phyloP scores from a whole-genome alignment of 2,888 invertebrate genomes.

The Leptarthrus brevirostris region DNA sequence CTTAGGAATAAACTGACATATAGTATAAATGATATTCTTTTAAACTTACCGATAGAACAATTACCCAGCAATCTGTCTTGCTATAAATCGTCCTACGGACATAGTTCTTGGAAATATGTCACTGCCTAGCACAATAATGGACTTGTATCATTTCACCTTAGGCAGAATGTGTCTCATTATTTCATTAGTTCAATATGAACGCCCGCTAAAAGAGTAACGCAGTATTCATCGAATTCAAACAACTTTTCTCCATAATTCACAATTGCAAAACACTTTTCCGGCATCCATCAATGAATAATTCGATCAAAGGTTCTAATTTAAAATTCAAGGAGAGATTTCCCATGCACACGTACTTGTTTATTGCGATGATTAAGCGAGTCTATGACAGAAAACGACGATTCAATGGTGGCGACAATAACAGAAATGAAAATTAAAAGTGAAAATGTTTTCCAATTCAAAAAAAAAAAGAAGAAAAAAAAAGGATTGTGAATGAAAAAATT shows the following conservation, averaged over 20 bases:
- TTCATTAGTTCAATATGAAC: slow-evolving; percentile 17
- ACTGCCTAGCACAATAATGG: too few relatives aligned
- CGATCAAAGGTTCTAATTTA: slow-evolving; percentile 47
- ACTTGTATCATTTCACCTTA: too few relatives aligned
- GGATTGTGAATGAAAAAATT: not conserved
- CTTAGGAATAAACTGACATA: too few relatives aligned
- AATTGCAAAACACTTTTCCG: slow-evolving; percentile 48
- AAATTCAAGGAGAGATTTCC: slow-evolving; percentile 51
- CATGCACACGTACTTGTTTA: too few relatives aligned
- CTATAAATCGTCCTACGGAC: too few relatives aligned
- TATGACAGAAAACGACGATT: not conserved
- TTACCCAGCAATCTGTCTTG: too few relatives aligned
- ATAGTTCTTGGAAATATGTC: too few relatives aligned
- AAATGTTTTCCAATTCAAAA: too few relatives aligned
- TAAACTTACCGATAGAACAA: too few relatives aligned
- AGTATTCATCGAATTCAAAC: slow-evolving; percentile 15
- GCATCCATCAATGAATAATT: slow-evolving; percentile 50
- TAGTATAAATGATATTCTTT: too few relatives aligned
- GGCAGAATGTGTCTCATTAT: too few relatives aligned
- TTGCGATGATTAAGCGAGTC: slow-evolving; percentile 32
- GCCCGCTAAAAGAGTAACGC: not conserved
- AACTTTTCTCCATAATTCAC: slow-evolving; percentile 47
- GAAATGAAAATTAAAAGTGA: slow-evolving; percentile 3
- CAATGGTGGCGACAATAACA: not conserved
- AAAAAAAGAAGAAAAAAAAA: too few relatives aligned